Base-by-base conservation (phyloP, 2,113 vertebrate genomes). In the Thomomys bottae region DNA sequence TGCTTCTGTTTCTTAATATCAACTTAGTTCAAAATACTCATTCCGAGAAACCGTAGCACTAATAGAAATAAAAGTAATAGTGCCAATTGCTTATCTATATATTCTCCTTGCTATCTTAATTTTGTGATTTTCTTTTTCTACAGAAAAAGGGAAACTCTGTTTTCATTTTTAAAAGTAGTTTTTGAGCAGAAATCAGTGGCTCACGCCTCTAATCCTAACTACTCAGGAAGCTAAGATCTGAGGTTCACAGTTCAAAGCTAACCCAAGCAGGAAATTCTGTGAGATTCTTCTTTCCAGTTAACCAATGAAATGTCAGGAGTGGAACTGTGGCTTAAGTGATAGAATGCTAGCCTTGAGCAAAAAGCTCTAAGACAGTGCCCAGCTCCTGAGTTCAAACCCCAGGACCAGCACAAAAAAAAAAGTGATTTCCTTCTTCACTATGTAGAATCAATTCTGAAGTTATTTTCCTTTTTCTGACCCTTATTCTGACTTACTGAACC, bases 101-200 rank as follows among this genome's bases (percentile, higher is more conserved):
- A 26, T 88, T 70, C 89, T 92, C 34, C 32, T 40, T 90, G 36
- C 71, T 26, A 3, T 72, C 80, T 83, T 64, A 93, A 79, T 83
- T 86, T 86, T 91, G 34, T 72, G 4, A 90, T 90, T 95, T 91
- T 79, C 63, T 20, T 71, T 80, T 88, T 95, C 32, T 54, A 5
- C 75, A 67, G 36, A 67, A 68, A 72, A 87, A 68, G 67, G 84
- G 59, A 93, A 81, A 72, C 40, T 70, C 4, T 67, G 40, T 21
- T 49, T 73, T 79, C 30, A 86, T 91, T 42, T 68, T 49, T 57
- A 42, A 91, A 70, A 32, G 49, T 54, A 14, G 15, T 54, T 54
- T 54, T 54, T 54, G 49, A 54, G 49, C 14, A 15, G 49, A 15
- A 4, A 17, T 54, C 15, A 17, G 49, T 17, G 15, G 49, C 14